phyloP scores from a whole-genome alignment of 1,140 invertebrate species.

The Halesus radiatus region DNA sequence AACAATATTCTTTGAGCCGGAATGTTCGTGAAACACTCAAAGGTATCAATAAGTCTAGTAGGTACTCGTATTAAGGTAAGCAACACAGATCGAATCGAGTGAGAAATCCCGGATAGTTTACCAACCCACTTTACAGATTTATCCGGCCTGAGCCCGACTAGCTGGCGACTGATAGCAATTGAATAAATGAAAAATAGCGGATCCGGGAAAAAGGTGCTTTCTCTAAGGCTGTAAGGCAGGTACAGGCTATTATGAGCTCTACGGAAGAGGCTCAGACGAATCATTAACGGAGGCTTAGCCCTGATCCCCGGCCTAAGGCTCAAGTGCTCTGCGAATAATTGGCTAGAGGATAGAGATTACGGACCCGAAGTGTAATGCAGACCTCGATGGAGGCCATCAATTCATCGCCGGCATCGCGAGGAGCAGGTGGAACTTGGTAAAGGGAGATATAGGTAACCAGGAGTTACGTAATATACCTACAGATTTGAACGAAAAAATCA shows the following conservation, averaged over 20 bases:
- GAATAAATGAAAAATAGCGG: constrained; percentile 43
- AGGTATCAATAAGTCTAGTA: no score
- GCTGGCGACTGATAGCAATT: constrained; percentile 36
- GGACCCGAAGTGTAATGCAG: constrained; percentile 49
- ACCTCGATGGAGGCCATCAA: constrained; percentile 35
- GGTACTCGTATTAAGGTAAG: not conserved
- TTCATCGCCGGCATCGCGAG: constrained; percentile 13
- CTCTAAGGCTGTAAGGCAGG: constrained; percentile 4
- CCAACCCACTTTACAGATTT: constrained; percentile 12
- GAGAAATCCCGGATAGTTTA: not conserved
- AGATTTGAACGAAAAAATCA: not conserved
- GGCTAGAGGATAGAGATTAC: constrained; percentile 57
- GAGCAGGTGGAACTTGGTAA: not conserved
- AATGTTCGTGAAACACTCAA: no score
- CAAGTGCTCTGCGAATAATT: constrained; percentile 56
- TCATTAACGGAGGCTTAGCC: constrained; percentile 57
- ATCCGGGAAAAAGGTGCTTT: constrained; percentile 29
- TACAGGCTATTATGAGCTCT: constrained; percentile 40
- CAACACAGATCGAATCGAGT: constrained; percentile 12
- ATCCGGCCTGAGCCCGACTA: constrained; percentile 14
- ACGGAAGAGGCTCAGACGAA: constrained; percentile 55
- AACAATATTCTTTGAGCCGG: no score
- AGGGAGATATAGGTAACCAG: not conserved
- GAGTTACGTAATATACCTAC: not conserved
- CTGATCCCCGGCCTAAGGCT: constrained; percentile 55